Percentiles rank a stretch among this genome's conserved stretches.
Evolutionary conservation across 2,113 vertebrate genomes (phyloP).

Genomic region (Ciconia stormi): DNA sequence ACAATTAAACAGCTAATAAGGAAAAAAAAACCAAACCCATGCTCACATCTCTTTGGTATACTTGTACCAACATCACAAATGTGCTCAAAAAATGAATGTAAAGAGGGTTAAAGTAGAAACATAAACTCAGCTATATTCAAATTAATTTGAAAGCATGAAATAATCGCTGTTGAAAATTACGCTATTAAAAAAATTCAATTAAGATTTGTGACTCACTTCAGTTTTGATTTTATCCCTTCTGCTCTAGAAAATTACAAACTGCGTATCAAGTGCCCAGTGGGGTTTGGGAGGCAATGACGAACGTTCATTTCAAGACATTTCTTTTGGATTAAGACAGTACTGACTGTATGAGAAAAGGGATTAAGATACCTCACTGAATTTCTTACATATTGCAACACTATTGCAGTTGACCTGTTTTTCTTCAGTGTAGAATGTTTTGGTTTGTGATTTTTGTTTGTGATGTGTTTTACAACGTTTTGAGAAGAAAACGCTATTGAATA

Average conservation of each 20-base stretch:
- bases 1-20: not conserved
- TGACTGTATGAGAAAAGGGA: not conserved
- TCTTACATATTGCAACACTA: not conserved
- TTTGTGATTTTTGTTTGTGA: not conserved
- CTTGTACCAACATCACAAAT: not conserved
- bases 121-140: not conserved
- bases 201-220: conserved; percentile 16
- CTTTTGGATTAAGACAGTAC: not conserved
- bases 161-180: conserved; percentile 15
- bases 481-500: not conserved
- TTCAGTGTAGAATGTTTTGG: not conserved
- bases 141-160: conserved; percentile 13
- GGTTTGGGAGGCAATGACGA: not conserved
- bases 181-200: conserved; percentile 33
- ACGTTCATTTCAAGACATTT: not conserved
- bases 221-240: conserved; percentile 50
- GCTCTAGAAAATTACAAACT: not conserved
- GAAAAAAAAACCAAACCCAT: not conserved
- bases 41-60: not conserved
- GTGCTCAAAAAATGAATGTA: not conserved
- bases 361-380: not conserved
- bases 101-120: not conserved
- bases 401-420: not conserved
- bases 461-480: not conserved
- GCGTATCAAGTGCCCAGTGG: not conserved